These are phyloP conservation scores for Limenitis camilla DNA, from an alignment of 2,888 invertebrate species.

Conservation along the genomic window DNA sequence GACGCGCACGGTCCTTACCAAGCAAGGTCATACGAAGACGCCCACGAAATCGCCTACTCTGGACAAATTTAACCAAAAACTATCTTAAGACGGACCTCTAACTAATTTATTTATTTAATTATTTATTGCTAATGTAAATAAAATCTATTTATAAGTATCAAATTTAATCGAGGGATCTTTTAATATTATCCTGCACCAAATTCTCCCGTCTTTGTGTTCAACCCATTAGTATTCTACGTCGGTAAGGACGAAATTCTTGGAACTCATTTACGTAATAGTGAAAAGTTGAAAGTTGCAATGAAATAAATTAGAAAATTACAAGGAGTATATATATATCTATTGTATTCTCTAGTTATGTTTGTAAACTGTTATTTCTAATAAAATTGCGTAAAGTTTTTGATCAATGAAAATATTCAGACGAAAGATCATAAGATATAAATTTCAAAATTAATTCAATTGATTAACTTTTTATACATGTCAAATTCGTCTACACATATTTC, in stretches of 20 bases:
- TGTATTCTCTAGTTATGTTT: too few species aligned
- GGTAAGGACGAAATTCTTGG: conserved; percentile 3
- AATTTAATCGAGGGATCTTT: conserved; percentile 38
- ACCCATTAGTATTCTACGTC: background rate
- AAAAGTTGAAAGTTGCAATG: conserved; percentile 8
- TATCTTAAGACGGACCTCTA: conserved; percentile 58
- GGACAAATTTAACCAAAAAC: conserved; percentile 57
- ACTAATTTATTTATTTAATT: conserved; percentile 66
- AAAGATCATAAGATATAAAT: too few species aligned
- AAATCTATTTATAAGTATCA: conserved; percentile 59
- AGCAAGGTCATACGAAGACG: conserved; percentile 74
- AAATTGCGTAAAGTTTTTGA: too few species aligned
- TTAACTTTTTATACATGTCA: too few species aligned
- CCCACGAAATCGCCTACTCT: conserved; percentile 76
- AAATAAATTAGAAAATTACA: too few species aligned
- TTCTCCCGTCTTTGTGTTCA: background rate
- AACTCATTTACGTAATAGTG: conserved; percentile 7
- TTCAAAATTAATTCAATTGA: background rate
- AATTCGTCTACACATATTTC: too few species aligned
- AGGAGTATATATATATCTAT: too few species aligned
- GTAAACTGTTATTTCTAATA: too few species aligned
- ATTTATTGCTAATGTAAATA: conserved; percentile 68
- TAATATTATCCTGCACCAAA: conserved; percentile 13
- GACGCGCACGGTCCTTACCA: conserved; percentile 77
- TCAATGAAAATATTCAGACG: too few species aligned